A percentile compares a stretch with the other conserved stretches of the same genome.
Conservation (phyloP, 2,113 vertebrate genomes). For the Mystacornis crossleyi region DNA sequence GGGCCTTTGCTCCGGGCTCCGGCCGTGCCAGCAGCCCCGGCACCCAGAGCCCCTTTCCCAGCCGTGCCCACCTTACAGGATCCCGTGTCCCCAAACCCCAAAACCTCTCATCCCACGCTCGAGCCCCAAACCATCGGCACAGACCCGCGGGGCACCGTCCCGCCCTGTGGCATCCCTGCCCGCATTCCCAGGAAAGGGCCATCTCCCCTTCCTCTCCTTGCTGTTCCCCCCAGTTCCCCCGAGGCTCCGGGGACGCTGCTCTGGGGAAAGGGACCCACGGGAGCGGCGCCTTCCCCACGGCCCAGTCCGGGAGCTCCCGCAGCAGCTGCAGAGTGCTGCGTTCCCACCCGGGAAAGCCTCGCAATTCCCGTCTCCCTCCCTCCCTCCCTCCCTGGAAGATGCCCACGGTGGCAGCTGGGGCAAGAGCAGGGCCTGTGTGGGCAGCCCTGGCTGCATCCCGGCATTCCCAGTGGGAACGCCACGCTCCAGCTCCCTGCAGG, state of each 20-base stretch:
- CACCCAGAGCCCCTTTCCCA: neutral
- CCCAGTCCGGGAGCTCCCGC: neutral
- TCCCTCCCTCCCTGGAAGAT: neutral
- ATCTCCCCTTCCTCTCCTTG: rapidly evolving
- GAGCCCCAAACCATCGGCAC: rapidly evolving
- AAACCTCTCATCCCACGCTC: rapidly evolving
- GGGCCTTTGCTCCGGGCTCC: neutral
- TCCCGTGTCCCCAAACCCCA: rapidly evolving
- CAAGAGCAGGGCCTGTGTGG: rapidly evolving
- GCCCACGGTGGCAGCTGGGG: neutral
- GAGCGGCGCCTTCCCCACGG: rapidly evolving
- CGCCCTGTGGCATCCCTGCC: rapidly evolving
- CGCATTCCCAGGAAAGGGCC: rapidly evolving
- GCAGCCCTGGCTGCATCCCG: rapidly evolving
- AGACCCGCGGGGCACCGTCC: rapidly evolving
- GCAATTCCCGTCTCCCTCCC: rapidly evolving
- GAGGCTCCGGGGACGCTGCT: neutral
- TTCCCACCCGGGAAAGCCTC: neutral
- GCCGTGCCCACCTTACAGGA: rapidly evolving
- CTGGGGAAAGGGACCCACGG: rapidly evolving
- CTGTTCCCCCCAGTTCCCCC: rapidly evolving
- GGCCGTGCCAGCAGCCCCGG: neutral
- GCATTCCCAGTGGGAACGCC: rapidly evolving
- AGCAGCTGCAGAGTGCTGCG: rapidly evolving
- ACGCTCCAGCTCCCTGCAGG: neutral